A percentile compares a stretch with the other conserved stretches of the same genome.
phyloP scores from a whole-genome alignment of 2,113 vertebrate species.

The Phodopus roborovskii region DNA sequence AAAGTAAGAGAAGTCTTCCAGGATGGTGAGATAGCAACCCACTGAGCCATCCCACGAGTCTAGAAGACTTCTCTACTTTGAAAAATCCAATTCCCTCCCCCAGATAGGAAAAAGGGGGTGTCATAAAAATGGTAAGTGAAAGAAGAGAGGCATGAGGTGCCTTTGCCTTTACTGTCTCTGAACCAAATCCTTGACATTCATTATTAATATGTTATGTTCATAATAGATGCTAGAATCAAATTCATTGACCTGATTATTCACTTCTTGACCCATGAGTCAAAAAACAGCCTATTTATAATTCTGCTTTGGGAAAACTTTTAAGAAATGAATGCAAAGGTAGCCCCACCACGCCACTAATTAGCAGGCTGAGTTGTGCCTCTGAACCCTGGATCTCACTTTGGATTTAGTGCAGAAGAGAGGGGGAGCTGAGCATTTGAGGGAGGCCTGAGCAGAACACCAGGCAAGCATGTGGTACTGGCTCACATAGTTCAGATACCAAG shows the following conservation, averaged over 20 bases:
- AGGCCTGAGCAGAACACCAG: not conserved
- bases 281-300: conserved; percentile 68
- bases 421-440: not conserved
- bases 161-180: conserved; percentile 41
- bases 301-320: conserved; percentile 51
- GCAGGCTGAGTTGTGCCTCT: not conserved
- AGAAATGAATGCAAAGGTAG: not conserved
- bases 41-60: not conserved
- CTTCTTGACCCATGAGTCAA: conserved; percentile 49
- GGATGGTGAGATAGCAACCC: no score
- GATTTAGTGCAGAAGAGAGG: not conserved
- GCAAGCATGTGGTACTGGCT: not conserved
- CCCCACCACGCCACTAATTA: conserved; percentile 6
- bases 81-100: not conserved
- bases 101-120: not conserved
- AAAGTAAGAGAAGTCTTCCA: conserved; percentile 43
- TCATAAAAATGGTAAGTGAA: conserved; percentile 2
- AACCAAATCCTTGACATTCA: conserved; percentile 53
- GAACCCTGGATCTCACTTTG: conserved; percentile 24
- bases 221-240: conserved; percentile 61
- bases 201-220: conserved; percentile 59
- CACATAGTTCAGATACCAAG: not conserved
- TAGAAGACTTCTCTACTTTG: conserved; percentile 41
- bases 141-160: not conserved
- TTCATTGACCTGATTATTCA: conserved; percentile 61